Evolutionary conservation across 1,140 invertebrate genomes (phyloP).

Genomic region (Sinonovacula constricta): DNA sequence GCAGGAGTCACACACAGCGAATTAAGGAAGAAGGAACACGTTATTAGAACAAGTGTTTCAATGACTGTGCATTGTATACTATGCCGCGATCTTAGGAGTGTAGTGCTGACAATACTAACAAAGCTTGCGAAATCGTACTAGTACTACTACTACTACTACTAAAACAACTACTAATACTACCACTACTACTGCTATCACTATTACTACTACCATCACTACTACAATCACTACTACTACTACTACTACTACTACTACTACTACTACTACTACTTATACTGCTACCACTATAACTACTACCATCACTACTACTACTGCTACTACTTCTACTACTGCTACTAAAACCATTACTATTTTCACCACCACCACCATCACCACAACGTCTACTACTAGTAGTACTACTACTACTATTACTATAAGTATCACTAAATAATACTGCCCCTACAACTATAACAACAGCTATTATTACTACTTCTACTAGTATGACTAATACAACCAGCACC

Average conservation of each 20-base stretch:
- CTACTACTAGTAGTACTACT: not conserved
- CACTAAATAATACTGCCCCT: not conserved
- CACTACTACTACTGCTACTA: conserved; percentile 4
- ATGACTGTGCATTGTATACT: no score
- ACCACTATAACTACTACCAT: conserved; percentile 3
- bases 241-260: not conserved
- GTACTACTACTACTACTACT: no score
- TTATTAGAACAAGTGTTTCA: no score
- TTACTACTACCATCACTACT: conserved; percentile 1
- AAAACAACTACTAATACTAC: no score
- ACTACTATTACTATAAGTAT: no score
- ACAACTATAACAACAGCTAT: not conserved
- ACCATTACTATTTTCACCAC: not conserved
- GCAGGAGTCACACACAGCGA: no score
- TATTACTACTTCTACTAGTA: conserved; percentile 1
- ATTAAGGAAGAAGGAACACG: no score
- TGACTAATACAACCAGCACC: not conserved
- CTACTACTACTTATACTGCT: no score
- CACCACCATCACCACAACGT: not conserved
- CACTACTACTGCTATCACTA: conserved; percentile 4
- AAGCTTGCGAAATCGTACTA: no score
- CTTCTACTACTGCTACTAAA: conserved; percentile 9
- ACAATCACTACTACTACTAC: conserved; percentile 2
- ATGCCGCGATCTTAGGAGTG: no score
- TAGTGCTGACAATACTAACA: no score